Evolutionary conservation across 2,113 vertebrate genomes (phyloP).

Genomic region (Melanerpes aurifrons): DNA sequence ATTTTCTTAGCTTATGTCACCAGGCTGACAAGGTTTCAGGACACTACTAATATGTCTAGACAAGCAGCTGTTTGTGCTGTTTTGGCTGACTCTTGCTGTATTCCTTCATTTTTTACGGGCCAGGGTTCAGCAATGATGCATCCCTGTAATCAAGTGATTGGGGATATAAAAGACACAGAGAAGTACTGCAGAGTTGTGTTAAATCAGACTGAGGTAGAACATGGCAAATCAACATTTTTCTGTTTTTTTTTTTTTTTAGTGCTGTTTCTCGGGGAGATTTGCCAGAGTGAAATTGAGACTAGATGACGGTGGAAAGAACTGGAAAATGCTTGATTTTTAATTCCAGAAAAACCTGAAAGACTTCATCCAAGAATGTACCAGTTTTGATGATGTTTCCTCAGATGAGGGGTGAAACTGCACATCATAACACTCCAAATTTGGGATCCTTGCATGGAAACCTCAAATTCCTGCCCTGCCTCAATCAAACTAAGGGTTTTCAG

Average conservation of each 20-base stretch:
- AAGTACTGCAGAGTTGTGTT: neutral
- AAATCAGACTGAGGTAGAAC: conserved; percentile 25
- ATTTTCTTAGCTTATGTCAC: conserved; percentile 14
- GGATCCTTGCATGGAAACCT: neutral
- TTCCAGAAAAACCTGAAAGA: neutral
- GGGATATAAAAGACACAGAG: conserved; percentile 16
- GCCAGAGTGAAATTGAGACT: neutral
- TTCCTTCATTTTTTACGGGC: conserved; percentile 23
- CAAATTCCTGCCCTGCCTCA: neutral
- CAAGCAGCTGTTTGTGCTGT: conserved; percentile 46
- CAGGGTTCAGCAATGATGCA: conserved; percentile 48
- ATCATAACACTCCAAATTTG: neutral
- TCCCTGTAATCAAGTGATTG: conserved; percentile 46
- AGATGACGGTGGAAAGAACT: neutral
- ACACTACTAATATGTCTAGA: conserved; percentile 48
- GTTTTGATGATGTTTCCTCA: neutral
- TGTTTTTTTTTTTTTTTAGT: neutral
- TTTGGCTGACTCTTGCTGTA: conserved; percentile 44
- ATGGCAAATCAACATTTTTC: conserved; percentile 16
- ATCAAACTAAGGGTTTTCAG: neutral
- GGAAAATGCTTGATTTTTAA: neutral
- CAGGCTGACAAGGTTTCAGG: conserved; percentile 26
- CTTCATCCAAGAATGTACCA: neutral
- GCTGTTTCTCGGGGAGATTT: neutral
- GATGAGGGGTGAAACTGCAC: neutral